These are phyloP conservation scores for Aldrovandia affinis DNA, from an alignment of 2,797 vertebrate species.

Conservation along the genomic window DNA sequence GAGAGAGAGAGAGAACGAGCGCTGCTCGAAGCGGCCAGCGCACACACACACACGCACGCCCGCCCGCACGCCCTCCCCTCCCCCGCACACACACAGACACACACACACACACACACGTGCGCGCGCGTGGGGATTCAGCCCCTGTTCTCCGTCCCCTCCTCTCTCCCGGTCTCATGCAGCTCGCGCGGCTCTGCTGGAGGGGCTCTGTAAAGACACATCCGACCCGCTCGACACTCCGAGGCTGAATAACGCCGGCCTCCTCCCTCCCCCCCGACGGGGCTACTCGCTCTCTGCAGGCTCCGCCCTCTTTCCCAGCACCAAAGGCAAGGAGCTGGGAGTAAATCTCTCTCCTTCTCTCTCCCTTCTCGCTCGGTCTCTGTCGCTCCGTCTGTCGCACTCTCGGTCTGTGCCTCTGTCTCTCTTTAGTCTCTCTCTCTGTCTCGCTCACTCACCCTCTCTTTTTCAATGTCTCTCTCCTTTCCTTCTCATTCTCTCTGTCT, in stretches of 20 bases:
- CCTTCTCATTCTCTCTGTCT: neutral
- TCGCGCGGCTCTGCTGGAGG: conserved; percentile 16
- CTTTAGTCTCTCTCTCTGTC: neutral
- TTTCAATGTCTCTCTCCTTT: neutral
- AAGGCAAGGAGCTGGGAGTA: neutral
- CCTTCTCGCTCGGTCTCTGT: neutral
- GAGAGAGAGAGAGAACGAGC: neutral
- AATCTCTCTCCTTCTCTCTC: neutral
- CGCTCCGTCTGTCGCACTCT: no score
- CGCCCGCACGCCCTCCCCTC: neutral
- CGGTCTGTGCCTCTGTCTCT: no score
- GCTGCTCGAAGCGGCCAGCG: neutral
- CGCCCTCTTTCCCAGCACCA: neutral
- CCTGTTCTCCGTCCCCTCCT: neutral
- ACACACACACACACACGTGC: conserved; percentile 31
- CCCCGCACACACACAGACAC: neutral
- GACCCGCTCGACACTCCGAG: neutral
- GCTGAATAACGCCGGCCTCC: neutral
- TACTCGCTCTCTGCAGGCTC: neutral
- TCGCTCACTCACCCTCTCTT: neutral
- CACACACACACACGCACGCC: neutral
- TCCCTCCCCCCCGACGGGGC: neutral
- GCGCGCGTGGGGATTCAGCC: conserved; percentile 46
- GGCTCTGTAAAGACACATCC: neutral
- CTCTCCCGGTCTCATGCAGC: neutral